Base-by-base conservation (phyloP, 2,888 invertebrate species). In the Nesidiocoris tenuis region DNA sequence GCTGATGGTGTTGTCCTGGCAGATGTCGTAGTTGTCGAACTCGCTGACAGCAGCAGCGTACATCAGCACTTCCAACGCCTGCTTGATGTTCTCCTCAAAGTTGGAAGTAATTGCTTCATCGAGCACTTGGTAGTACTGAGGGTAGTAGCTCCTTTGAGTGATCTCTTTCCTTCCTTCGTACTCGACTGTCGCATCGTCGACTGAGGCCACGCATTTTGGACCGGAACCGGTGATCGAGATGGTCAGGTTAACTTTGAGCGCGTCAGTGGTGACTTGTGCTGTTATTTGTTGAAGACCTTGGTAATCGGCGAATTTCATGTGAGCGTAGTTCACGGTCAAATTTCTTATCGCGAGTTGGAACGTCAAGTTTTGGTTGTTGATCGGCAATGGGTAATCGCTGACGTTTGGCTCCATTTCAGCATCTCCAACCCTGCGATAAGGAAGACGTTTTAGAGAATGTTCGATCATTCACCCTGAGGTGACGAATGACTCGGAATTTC, bases 1-100 rank as follows among this genome's bases (percentile, higher is more conserved):
- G n/a, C n/a, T n/a, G n/a, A n/a, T n/a, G n/a, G n/a, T n/a, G n/a
- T n/a, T n/a, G n/a, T n/a, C 67, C 67, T 7, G 67, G 5, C 70
- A 70, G 12, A 70, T n/a, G 25, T 70, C 70, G 70, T 24, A 70
- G 18, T 17, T n/a, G 23, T 70, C 18, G 19, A 70, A 39, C 17
- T 25, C 61, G 59, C 18, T 61, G 25, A 70, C 25, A 25, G 19
- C 19, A 5, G 70, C 57, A n/a, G 70, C n/a, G 12, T 70, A 12
- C 61, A 70, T 19, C 23, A 70, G 70, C 17, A 54, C 19, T 0
- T 39, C 25, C 5, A 70, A 16, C 5, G 70, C 7, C n/a, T 70
- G 55, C 16, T 55, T 22, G 16, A 68, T 57, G 56, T 68, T 68
- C 16, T 12, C 23, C n/a, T 56, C 22, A 25, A 56, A 68, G 23